Base-by-base conservation (phyloP, 2,113 vertebrate species). In the Oxyura jamaicensis region DNA sequence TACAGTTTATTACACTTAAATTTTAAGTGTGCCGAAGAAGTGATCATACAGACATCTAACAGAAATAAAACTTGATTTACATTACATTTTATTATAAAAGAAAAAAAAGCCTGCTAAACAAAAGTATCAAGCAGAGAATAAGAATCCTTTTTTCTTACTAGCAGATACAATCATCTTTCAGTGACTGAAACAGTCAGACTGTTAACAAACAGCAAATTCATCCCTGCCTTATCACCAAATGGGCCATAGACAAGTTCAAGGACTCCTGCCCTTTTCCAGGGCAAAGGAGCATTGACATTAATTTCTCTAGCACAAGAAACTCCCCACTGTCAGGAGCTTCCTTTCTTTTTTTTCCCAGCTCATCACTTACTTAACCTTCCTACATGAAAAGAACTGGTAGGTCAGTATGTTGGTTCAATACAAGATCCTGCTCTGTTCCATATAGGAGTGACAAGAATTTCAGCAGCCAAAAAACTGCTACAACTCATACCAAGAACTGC, bases 271-370 rank as follows among this genome's bases (percentile, higher is more conserved):
- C 73, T 52, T 88, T 72, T 84, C 73, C 88, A 91, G 62, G 35
- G 31, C 17, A 66, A 94, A 84, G 81, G 2, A 39, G 62, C 31
- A 50, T 2, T 50, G 66, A 85, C 68, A 63, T 74, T 50, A 65
- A 96, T 82, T 93, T 86, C 81, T 91, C 52, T 63, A 92, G 63
- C 92, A 85, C 12, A 29, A 58, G 17, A 35, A 90, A 77, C 48
- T 74, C 36, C 67, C 50, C 11, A 23, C 8, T 48, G 50, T 63
- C 63, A 90, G 78, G 4, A 84, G 53, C 29, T 53, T 85, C 53
- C 73, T 81, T 81, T 7, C 8, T 59, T 94, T 90, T 90, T 35
- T 63, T 68, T 36, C 31, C 72, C 59, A 91, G 77, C 60, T 91
- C 69, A 84, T 53, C 80, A 7, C 12, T 72, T 35, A 59, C 29